Evolutionary conservation across 1,140 invertebrate genomes (phyloP).

Genomic region (Cyrtorhinus lividipennis): DNA sequence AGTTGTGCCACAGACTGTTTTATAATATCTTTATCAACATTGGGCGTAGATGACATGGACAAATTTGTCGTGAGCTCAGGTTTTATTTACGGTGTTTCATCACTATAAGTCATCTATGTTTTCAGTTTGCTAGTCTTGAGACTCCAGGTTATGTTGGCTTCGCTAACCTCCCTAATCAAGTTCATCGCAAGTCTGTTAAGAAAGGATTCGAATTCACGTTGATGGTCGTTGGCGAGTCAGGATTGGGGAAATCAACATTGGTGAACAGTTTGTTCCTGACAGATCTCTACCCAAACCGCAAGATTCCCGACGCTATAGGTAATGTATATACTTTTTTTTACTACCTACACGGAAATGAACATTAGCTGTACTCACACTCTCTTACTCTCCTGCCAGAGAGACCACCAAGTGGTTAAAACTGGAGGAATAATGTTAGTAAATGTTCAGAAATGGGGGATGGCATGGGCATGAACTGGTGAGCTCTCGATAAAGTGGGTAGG

Average conservation of each 20-base stretch:
- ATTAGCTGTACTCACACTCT: no score
- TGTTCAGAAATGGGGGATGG: no score
- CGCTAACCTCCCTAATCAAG: constrained; percentile 90
- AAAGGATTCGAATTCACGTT: constrained; percentile 96
- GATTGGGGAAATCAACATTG: constrained; percentile 93
- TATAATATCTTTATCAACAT: background rate
- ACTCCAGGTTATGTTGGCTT: constrained; percentile 82
- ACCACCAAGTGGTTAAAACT: no score
- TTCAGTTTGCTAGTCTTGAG: constrained; percentile 62
- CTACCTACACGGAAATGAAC: no score
- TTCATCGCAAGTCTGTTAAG: constrained; percentile 90
- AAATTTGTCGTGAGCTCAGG: background rate
- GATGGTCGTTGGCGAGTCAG: constrained; percentile 96
- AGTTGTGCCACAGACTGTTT: background rate
- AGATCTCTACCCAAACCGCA: constrained; percentile 79
- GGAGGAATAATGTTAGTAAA: no score
- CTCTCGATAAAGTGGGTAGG: no score
- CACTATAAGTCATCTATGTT: constrained; percentile 19
- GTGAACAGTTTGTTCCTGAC: constrained; percentile 97
- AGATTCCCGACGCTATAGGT: constrained; percentile 75
- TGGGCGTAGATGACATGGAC: background rate
- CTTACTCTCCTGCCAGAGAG: constrained; percentile 12
- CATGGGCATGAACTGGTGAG: no score
- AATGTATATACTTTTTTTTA: no score
- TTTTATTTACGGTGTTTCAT: background rate